Evolutionary conservation across 2,113 vertebrate species (phyloP).

Genomic region (Parotia lawesii): DNA sequence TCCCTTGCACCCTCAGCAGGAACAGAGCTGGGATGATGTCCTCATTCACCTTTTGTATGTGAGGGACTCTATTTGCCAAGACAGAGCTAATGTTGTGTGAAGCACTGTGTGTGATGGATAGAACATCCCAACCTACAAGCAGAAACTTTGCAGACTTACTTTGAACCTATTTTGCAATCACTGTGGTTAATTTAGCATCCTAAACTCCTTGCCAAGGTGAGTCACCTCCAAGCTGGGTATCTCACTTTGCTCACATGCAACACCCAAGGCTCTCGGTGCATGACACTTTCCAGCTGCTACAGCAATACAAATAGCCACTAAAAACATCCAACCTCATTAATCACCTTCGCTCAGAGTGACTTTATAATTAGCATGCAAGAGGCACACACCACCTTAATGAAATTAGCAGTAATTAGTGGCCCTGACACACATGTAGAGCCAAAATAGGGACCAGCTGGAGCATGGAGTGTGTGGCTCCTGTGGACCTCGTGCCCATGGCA

Average conservation of each 20-base stretch:
- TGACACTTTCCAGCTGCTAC: not conserved
- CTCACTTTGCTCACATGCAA: not conserved
- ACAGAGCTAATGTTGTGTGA: not conserved
- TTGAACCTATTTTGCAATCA: not conserved
- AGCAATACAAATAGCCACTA: not conserved
- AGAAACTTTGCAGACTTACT: not conserved
- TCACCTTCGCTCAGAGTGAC: not conserved
- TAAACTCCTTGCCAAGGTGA: not conserved
- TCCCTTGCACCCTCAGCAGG: not conserved
- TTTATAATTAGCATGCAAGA: not conserved
- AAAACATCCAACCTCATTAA: not conserved
- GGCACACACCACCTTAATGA: not conserved
- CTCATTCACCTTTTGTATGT: not conserved
- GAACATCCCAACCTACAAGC: not conserved
- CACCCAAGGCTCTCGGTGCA: not conserved
- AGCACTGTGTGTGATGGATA: not conserved
- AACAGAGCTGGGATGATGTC: not conserved
- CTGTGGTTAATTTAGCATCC: not conserved
- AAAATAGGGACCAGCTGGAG: not conserved
- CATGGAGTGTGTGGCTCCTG: not conserved
- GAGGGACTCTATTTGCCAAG: not conserved
- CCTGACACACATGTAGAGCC: not conserved
- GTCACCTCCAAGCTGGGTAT: not conserved
- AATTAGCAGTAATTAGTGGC: constrained; percentile 30
- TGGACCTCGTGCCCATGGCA: fast-evolving